A percentile compares a stretch with the other conserved stretches of the same genome.
Conservation (phyloP, 2,113 vertebrate species). For the Psittacus erithacus region DNA sequence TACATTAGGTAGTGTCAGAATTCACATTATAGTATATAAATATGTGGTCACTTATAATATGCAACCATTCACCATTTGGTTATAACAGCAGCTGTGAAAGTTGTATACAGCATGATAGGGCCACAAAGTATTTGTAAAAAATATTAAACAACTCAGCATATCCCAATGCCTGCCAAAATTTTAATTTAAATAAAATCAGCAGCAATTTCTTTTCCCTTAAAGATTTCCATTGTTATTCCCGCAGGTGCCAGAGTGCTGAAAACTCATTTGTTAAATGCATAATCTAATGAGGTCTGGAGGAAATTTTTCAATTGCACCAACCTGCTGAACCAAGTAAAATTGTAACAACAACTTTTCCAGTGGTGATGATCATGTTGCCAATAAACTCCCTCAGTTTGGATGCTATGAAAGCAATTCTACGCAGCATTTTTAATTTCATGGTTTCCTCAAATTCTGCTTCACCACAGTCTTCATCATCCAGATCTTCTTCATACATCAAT, state of each 20-base stretch:
- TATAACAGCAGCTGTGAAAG: neutral
- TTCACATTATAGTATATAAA: neutral
- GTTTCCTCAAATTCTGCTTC: slow-evolving; percentile 88
- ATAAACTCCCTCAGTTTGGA: slow-evolving; percentile 92
- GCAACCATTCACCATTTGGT: neutral
- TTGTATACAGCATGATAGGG: accelerated
- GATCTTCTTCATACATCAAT: slow-evolving; percentile 88
- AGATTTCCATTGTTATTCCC: slow-evolving; percentile 32
- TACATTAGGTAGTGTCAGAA: neutral
- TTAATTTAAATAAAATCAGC: slow-evolving; percentile 51
- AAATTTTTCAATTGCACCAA: slow-evolving; percentile 68
- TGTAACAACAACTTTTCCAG: slow-evolving; percentile 95
- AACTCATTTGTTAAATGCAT: neutral
- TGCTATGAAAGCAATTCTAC: slow-evolving; percentile 84
- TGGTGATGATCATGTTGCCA: slow-evolving; percentile 94
- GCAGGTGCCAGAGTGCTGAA: neutral
- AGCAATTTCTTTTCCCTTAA: slow-evolving; percentile 40
- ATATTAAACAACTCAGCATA: neutral
- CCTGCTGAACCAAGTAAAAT: slow-evolving; percentile 92
- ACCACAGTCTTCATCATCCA: slow-evolving; percentile 83
- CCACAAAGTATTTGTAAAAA: neutral
- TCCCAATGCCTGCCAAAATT: slow-evolving; percentile 15
- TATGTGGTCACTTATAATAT: neutral
- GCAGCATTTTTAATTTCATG: slow-evolving; percentile 86
- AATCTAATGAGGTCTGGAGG: neutral